These are phyloP conservation scores for Lumbricus terrestris DNA, from an alignment of 2,888 invertebrate genomes.

Conservation along the genomic window DNA sequence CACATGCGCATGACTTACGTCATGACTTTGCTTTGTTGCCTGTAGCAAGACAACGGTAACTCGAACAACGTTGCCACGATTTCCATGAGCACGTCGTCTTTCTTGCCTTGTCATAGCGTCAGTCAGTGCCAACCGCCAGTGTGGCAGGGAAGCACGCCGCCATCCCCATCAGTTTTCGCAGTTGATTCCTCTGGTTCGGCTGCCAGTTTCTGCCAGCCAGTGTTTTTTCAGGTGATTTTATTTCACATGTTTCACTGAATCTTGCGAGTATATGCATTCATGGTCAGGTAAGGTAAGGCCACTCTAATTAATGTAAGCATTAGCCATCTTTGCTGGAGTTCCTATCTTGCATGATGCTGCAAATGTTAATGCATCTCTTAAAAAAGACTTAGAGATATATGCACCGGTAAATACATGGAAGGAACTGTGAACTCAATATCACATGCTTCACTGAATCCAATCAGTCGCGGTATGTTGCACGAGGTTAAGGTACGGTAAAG, in stretches of 20 bases:
- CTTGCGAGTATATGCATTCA: not conserved
- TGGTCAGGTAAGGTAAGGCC: not conserved
- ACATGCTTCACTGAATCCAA: too few relatives aligned
- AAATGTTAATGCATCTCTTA: too few relatives aligned
- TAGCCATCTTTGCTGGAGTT: too few relatives aligned
- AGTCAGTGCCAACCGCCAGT: not conserved
- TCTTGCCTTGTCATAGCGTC: constrained; percentile 8
- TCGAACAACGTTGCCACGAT: constrained; percentile 7
- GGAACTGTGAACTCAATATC: too few relatives aligned
- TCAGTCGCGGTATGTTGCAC: too few relatives aligned
- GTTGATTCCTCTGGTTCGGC: constrained; percentile 14
- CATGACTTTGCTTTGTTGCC: not conserved
- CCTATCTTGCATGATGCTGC: too few relatives aligned
- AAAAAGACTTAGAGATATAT: too few relatives aligned
- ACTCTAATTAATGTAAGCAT: too few relatives aligned
- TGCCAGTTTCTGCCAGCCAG: not conserved
- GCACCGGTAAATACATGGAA: too few relatives aligned
- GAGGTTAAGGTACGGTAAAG: too few relatives aligned
- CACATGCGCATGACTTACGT: not conserved
- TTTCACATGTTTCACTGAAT: not conserved
- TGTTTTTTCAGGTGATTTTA: constrained; percentile 6
- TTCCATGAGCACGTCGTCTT: constrained; percentile 14
- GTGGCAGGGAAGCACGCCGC: constrained; percentile 8
- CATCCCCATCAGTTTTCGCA: constrained; percentile 13
- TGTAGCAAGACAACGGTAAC: constrained; percentile 8